Evolutionary conservation across 2,888 invertebrate species (phyloP).

Genomic region (Diplazon laetatorius): DNA sequence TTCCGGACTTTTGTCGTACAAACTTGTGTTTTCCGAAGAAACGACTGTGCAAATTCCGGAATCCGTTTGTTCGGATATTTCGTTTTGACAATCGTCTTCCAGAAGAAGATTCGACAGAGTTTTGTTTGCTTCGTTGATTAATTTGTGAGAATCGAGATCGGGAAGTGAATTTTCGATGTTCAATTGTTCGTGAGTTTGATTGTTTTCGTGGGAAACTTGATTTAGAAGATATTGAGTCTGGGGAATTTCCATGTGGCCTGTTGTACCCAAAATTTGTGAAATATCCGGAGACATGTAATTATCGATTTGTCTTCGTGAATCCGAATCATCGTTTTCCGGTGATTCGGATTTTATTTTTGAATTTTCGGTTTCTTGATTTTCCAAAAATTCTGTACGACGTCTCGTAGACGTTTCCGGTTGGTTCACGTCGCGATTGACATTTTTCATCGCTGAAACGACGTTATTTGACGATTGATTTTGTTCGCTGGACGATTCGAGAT

Average conservation of each 20-base stretch:
- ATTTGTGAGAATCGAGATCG: constrained; percentile 79
- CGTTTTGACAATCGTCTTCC: constrained; percentile 84
- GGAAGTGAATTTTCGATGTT: constrained; percentile 79
- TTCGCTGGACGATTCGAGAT: background rate
- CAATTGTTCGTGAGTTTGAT: constrained; percentile 71
- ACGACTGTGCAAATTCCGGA: constrained; percentile 88
- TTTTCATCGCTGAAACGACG: too few relatives aligned
- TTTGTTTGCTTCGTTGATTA: constrained; percentile 81
- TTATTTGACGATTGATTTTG: too few relatives aligned
- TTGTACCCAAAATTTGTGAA: constrained; percentile 73
- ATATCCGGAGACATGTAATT: constrained; percentile 74
- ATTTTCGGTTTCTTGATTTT: too few relatives aligned
- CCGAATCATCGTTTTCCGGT: constrained; percentile 5
- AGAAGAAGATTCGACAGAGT: constrained; percentile 82
- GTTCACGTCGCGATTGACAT: background rate
- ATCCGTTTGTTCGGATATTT: constrained; percentile 86
- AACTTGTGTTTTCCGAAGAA: constrained; percentile 86
- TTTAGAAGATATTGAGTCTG: constrained; percentile 88
- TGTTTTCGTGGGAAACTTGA: constrained; percentile 79
- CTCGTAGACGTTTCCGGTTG: too few relatives aligned
- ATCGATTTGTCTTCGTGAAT: constrained; percentile 43
- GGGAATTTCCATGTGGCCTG: constrained; percentile 83
- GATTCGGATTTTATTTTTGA: too few relatives aligned
- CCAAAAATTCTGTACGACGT: too few relatives aligned
- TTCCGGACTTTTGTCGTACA: constrained; percentile 82